Evolutionary conservation across 2,888 invertebrate species (phyloP).

Genomic region (Brenthis daphne): DNA sequence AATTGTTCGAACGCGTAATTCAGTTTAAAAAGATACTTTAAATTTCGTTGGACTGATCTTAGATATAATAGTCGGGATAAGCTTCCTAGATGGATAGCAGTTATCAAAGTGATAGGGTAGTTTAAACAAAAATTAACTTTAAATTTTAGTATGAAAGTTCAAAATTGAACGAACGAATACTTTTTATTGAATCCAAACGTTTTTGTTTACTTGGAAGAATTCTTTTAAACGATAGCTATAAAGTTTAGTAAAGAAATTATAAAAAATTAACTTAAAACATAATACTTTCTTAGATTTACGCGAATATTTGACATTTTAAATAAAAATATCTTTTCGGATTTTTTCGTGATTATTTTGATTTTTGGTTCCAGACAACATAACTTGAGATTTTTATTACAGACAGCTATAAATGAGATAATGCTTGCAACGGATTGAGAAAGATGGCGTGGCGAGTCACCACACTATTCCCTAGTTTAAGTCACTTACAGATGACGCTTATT

Average conservation of each 20-base stretch:
- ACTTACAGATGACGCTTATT: no score
- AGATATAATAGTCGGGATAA: conserved; percentile 39
- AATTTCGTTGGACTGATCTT: conserved; percentile 39
- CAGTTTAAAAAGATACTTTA: conserved; percentile 41
- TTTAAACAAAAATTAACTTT: conserved; percentile 15
- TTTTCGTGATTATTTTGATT: no score
- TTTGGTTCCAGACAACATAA: not conserved
- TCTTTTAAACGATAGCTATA: conserved; percentile 20
- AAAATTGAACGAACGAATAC: not conserved
- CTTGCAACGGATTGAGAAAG: no score
- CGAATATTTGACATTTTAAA: no score
- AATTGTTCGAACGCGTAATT: conserved; percentile 40
- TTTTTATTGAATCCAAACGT: conserved; percentile 20
- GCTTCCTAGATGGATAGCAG: conserved; percentile 35
- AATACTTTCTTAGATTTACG: no score
- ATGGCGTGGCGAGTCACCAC: no score
- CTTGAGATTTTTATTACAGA: not conserved
- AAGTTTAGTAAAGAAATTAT: not conserved
- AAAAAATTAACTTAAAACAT: not conserved
- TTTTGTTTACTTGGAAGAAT: conserved; percentile 27
- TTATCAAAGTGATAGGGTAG: conserved; percentile 17
- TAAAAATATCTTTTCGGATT: no score
- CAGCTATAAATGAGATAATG: no score
- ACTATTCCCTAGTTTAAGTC: no score
- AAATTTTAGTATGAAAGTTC: not conserved